Evolutionary conservation across 2,888 invertebrate species (phyloP).

Genomic region (Eustalomyia histrio): DNA sequence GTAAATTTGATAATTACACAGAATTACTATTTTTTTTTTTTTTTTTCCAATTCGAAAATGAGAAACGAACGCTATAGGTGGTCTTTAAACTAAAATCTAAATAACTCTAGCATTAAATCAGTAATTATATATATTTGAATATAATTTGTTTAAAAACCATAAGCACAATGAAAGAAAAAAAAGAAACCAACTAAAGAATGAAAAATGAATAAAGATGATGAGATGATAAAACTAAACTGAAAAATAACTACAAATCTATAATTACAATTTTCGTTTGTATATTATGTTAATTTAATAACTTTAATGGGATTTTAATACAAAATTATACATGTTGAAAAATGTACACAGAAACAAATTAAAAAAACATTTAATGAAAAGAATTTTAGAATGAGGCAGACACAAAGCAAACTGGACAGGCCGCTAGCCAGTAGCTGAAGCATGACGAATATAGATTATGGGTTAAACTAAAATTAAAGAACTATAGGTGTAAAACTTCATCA

Average conservation of each 20-base stretch:
- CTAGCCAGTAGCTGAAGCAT: conserved; percentile 48
- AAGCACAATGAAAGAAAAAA: conserved; percentile 45
- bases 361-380: neutral
- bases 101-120: conserved; percentile 53
- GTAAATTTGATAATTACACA: conserved; percentile 61
- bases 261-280: conserved; percentile 50
- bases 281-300: conserved; percentile 64
- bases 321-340: conserved; percentile 29
- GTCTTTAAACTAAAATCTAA: conserved; percentile 51
- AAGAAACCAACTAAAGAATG: conserved; percentile 33
- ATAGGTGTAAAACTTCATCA: conserved; percentile 32
- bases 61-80: conserved; percentile 53
- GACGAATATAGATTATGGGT: conserved; percentile 51
- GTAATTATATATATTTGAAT: conserved; percentile 63
- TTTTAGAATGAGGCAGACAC: neutral
- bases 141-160: conserved; percentile 59
- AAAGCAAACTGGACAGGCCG: neutral
- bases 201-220: conserved; percentile 31
- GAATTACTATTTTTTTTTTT: conserved; percentile 50
- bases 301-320: conserved; percentile 63
- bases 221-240: conserved; percentile 40
- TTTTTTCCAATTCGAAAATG: conserved; percentile 4
- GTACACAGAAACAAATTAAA: conserved; percentile 27
- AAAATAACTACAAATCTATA: conserved; percentile 57
- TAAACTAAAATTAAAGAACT: conserved; percentile 3